Evolutionary conservation across 2,113 vertebrate species (phyloP), one percentile per base, ranked within the genome.

Genomic region (Cololabis saira): DNA sequence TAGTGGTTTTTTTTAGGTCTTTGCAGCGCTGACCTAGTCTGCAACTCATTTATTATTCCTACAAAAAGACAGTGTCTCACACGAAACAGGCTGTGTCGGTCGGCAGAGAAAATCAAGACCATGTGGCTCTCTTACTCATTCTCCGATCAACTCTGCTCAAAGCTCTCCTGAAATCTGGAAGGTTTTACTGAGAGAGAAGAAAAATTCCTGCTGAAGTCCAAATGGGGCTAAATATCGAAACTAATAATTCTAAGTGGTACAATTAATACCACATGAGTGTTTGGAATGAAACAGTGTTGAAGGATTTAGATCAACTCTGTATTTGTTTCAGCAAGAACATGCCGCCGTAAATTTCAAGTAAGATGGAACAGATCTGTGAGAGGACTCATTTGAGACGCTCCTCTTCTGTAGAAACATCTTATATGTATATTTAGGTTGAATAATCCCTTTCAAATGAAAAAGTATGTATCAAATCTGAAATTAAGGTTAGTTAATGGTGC

Each of bases 71-170:
- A 27, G 10, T 41, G 47, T 66, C 15, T 18, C 37, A 54, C 43
- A 27, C 61, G 49, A 6, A 55, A 21, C 60, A n/a, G n/a, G n/a
- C n/a, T n/a, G n/a, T n/a, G n/a, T n/a, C 19, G 70, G 72, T 57
- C 66, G 71, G 22, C 43, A 1, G 68, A 68, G 43, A 60, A 71
- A 79, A 85, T 58, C 56, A 59, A 43, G 19, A 75, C 78, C 78
- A 79, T 33, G 67, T 78, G 80, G 49, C 17, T n/a, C 37, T 45
- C 13, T 12, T 18, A 16, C n/a, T 30, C 8, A 12, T 41, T 74
- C 47, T 73, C 52, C 16, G 27, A 64, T 30, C 30, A 51, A 22
- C 2, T 22, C 18, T 12, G 44, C 44, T 71, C 55, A 21, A 56
- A 68, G 76, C 51, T 73, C 19, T 19, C 61, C 43, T 57, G 40